A percentile compares a stretch with the other conserved stretches of the same genome.
Conservation (phyloP, 2,888 invertebrate genomes). For the Thereva unica region DNA sequence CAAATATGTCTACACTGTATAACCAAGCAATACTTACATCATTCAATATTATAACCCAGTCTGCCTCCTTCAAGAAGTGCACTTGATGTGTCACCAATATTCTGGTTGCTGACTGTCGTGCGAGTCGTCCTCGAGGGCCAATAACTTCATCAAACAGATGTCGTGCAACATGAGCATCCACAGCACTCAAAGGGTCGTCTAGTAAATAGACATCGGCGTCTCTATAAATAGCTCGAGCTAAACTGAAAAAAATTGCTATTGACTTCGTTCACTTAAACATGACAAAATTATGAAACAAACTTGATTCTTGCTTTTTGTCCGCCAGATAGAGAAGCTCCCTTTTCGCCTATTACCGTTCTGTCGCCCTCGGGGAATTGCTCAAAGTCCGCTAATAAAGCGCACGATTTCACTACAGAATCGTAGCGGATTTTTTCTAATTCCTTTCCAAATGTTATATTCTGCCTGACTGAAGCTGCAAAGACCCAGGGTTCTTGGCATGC, state of each 20-base stretch:
- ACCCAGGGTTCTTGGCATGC: constrained; percentile 87
- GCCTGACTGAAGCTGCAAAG: constrained; percentile 74
- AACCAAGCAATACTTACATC: constrained; percentile 60
- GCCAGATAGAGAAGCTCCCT: constrained; percentile 67
- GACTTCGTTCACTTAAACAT: neutral
- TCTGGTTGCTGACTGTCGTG: constrained; percentile 61
- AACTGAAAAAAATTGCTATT: constrained; percentile 36
- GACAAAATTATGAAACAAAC: constrained; percentile 26
- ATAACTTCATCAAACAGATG: constrained; percentile 73
- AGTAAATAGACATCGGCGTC: constrained; percentile 72
- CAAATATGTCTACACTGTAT: neutral
- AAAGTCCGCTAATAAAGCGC: constrained; percentile 60
- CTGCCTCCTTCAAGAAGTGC: constrained; percentile 66
- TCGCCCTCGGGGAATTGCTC: constrained; percentile 63
- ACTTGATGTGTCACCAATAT: constrained; percentile 79
- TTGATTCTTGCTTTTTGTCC: constrained; percentile 70
- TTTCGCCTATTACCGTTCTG: constrained; percentile 64
- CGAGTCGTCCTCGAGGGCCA: constrained; percentile 59
- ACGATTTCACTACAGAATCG: constrained; percentile 55
- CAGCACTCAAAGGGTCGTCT: constrained; percentile 77
- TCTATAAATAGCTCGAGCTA: constrained; percentile 50
- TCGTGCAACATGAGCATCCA: constrained; percentile 72
- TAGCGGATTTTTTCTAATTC: constrained; percentile 51
- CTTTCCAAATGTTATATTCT: constrained; percentile 84
- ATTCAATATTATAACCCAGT: constrained; percentile 63